phyloP scores from a whole-genome alignment of 1,140 invertebrate genomes.

The Goniozus legneri region DNA sequence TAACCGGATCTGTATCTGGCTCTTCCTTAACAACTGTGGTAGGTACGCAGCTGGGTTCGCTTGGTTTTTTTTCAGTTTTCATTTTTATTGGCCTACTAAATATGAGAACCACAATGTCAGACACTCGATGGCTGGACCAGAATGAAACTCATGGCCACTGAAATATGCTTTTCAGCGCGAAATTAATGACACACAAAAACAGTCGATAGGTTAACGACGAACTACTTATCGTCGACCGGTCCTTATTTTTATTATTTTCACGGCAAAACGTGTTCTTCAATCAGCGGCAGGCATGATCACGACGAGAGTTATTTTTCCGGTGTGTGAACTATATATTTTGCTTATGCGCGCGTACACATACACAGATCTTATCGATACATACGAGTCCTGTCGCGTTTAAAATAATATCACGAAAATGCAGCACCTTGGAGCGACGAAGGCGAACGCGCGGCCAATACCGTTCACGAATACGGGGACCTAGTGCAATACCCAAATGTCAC shows the following conservation, averaged over 20 bases:
- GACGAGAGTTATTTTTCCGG: no score
- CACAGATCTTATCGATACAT: no score
- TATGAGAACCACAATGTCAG: constrained; percentile 22
- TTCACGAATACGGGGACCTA: constrained; percentile 9
- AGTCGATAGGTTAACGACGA: constrained; percentile 18
- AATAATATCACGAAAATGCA: neutral
- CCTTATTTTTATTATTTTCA: no score
- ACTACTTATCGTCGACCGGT: constrained; percentile 14
- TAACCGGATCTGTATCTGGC: constrained; percentile 42
- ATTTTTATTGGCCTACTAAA: constrained; percentile 32
- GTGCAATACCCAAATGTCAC: constrained; percentile 32
- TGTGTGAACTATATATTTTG: no score
- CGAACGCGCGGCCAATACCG: neutral
- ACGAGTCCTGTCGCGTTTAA: no score
- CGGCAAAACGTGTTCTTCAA: constrained; percentile 4
- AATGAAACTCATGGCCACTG: constrained; percentile 26
- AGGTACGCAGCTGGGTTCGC: constrained; percentile 41
- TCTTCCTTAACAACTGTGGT: constrained; percentile 46
- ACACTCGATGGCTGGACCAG: constrained; percentile 12
- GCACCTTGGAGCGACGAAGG: neutral
- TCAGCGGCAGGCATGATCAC: constrained; percentile 14
- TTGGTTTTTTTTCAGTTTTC: constrained; percentile 53
- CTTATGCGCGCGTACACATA: no score
- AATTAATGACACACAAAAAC: neutral
- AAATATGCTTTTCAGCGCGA: constrained; percentile 7